phyloP scores from a whole-genome alignment of 1,140 invertebrate species.

The Pristionchus pacificus region DNA sequence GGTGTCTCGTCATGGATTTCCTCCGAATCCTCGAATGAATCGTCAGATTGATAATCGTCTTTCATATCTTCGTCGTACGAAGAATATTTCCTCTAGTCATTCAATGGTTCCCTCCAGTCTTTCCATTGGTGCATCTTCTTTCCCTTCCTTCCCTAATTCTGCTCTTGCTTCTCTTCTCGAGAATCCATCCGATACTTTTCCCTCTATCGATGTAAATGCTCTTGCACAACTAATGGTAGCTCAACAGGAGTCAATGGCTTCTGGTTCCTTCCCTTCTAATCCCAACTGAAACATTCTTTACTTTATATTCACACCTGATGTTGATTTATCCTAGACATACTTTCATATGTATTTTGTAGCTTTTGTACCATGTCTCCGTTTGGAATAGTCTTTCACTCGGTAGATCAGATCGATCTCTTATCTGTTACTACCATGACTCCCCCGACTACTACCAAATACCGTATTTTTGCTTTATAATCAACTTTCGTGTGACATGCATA shows the following conservation, averaged over 20 bases:
- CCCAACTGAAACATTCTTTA: background rate
- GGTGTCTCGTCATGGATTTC: background rate
- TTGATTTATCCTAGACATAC: too few relatives aligned
- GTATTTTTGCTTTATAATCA: too few relatives aligned
- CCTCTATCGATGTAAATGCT: background rate
- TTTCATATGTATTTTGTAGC: too few relatives aligned
- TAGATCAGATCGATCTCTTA: too few relatives aligned
- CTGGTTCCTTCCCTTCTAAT: background rate
- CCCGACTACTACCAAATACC: too few relatives aligned
- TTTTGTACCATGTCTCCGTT: too few relatives aligned
- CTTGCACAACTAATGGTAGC: background rate
- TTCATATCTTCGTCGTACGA: background rate
- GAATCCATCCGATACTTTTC: background rate
- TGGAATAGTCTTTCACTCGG: too few relatives aligned
- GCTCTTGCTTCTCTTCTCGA: background rate
- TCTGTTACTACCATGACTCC: too few relatives aligned
- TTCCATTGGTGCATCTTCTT: background rate
- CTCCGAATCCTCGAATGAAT: background rate
- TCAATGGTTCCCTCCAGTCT: background rate
- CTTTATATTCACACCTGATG: too few relatives aligned
- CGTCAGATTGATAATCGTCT: background rate
- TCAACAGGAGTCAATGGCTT: background rate
- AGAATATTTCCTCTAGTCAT: background rate
- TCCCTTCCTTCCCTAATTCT: background rate
- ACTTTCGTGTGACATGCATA: too few relatives aligned